Base-by-base conservation (phyloP, 2,113 vertebrate species). In the Plotosus lineatus region DNA sequence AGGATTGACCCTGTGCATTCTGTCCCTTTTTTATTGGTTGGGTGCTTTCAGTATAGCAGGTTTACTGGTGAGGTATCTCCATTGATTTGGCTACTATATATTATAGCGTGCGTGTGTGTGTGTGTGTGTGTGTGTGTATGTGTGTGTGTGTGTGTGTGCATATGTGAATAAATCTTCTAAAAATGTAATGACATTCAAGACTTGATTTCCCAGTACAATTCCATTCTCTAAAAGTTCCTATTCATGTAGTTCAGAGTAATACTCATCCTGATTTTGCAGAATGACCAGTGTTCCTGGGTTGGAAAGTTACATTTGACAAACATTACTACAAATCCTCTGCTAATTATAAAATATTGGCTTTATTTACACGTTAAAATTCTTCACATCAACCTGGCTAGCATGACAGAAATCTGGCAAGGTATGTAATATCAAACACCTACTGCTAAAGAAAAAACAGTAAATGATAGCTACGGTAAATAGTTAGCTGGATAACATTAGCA, bases 171-270 rank as follows among this genome's bases (percentile, higher is more conserved):
- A n/a, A n/a, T 48, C 50, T 72, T 9, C n/a, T 69, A 11, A 51
- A 40, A 28, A 55, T 44, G 9, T 46, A 31, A 2, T 65, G 28
- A 78, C 66, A 26, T n/a, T 33, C 1, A 50, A 63, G 28, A 66
- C 44, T 19, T 28, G 36, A 63, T 23, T 31, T 28, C 44, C 56
- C 40, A 63, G 11, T 77, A 63, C 79, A 84, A 58, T 4, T 26
- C 26, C 40, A 55, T 66, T 78, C 44, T n/a, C 48, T 40, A 44
- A 53, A 26, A 17, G 19, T 6, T 8, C n/a, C n/a, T 21, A 44
- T 12, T n/a, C 48, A 21, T n/a, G 2, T 50, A 7, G 14, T 46
- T 44, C 8, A 44, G 36, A 42, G 3, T 4, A 66, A 46, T 5
- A 9, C 68, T 2, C 7, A 0, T 5, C 28, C 17, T 23, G 46